Percentiles rank a stretch among this genome's conserved stretches.
Evolutionary conservation across 2,113 vertebrate genomes (phyloP).

Genomic region (Crotalus horridus): DNA sequence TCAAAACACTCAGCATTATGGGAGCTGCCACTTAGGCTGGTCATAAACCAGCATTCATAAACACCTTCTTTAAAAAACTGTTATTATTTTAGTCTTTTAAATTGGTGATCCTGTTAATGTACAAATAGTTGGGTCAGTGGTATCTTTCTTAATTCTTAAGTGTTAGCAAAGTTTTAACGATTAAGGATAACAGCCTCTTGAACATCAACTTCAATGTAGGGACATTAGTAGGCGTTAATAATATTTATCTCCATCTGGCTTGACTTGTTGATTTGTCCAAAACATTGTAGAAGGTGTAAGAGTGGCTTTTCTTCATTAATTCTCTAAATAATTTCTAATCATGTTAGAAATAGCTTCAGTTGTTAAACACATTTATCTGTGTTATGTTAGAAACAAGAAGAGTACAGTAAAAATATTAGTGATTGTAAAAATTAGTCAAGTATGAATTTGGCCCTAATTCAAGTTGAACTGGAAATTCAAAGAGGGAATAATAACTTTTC

Average conservation of each 20-base stretch:
- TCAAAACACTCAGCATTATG: not conserved
- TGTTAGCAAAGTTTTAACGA: not conserved
- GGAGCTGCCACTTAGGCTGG: not conserved
- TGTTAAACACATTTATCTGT: not conserved
- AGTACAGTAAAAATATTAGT: not conserved
- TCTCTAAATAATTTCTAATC: not conserved
- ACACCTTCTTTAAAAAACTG: not conserved
- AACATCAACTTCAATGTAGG: not conserved
- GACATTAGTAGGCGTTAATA: not conserved
- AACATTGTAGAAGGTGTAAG: not conserved
- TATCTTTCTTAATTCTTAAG: not conserved
- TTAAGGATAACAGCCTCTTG: not conserved
- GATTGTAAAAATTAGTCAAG: not conserved
- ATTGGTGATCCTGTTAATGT: not conserved
- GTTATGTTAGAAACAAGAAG: not conserved
- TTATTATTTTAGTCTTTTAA: not conserved
- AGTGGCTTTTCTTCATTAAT: not conserved
- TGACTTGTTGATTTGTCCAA: not conserved
- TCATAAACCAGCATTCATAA: constrained; percentile 13
- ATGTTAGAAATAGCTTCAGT: not conserved
- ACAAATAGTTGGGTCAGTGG: too few species aligned
- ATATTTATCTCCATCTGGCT: not conserved
- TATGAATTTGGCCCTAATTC: not conserved
- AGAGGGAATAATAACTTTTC: not conserved
- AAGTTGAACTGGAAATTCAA: not conserved